Conservation (phyloP, 2,888 invertebrate species). For the Torymus aiolomorphi region DNA sequence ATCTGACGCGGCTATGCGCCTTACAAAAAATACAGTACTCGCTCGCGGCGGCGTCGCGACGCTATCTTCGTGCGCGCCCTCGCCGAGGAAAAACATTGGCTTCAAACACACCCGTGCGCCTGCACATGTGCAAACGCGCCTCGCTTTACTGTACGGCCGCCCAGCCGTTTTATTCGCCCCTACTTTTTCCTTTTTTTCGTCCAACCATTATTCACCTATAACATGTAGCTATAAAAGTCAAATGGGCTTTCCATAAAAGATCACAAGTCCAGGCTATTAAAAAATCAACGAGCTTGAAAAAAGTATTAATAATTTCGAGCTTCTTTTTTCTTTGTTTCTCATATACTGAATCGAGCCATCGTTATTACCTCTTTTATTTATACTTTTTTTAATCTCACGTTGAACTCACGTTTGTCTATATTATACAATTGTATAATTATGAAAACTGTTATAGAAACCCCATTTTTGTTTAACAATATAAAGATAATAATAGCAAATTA, state of each 20-base stretch:
- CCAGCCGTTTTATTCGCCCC: slow-evolving; percentile 3
- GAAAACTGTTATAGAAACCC: slow-evolving; percentile 45
- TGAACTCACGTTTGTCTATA: too few species aligned
- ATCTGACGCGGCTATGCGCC: slow-evolving; percentile 72
- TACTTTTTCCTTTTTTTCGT: slow-evolving; percentile 17
- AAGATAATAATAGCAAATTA: slow-evolving; percentile 26
- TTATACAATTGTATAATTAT: too few species aligned
- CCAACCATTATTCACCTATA: slow-evolving; percentile 42
- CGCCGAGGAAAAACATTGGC: slow-evolving; percentile 48
- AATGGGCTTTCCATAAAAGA: slow-evolving; percentile 51
- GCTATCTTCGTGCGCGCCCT: slow-evolving; percentile 53
- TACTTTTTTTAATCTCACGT: neutral
- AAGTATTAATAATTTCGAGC: too few species aligned
- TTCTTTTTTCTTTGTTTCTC: too few species aligned
- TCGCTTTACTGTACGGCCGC: too few species aligned
- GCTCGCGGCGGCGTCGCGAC: slow-evolving; percentile 65
- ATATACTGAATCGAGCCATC: too few species aligned
- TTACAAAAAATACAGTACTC: slow-evolving; percentile 75
- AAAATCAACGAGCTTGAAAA: too few species aligned
- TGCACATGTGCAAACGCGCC: slow-evolving; percentile 7
- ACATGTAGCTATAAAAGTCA: slow-evolving; percentile 41
- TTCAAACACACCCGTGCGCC: slow-evolving; percentile 36
- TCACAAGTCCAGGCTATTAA: neutral
- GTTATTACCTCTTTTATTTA: too few species aligned
- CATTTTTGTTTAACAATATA: slow-evolving; percentile 42